phyloP scores from a whole-genome alignment of 2,888 invertebrate species.

The Euplexia lucipara region DNA sequence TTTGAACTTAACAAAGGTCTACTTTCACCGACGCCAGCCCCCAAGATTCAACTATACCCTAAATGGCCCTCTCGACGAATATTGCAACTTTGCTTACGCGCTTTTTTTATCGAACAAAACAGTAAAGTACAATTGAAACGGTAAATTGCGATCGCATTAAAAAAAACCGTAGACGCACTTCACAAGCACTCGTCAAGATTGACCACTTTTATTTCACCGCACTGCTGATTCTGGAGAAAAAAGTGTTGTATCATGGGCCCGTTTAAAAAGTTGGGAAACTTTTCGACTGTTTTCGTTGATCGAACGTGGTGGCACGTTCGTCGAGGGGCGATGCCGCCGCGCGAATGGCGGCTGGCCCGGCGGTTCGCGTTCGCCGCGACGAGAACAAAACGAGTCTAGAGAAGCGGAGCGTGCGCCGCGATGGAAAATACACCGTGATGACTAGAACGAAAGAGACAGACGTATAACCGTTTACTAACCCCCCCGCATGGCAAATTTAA shows the following conservation, averaged over 20 bases:
- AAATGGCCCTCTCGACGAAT: conserved; percentile 85
- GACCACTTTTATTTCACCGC: conserved; percentile 81
- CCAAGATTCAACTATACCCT: conserved; percentile 84
- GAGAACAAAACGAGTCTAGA: conserved; percentile 77
- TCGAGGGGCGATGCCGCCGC: conserved; percentile 80
- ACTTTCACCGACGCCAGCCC: conserved; percentile 88
- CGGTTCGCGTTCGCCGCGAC: conserved; percentile 41
- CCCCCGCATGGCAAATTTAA: conserved; percentile 77
- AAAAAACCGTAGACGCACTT: conserved; percentile 80
- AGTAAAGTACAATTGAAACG: conserved; percentile 89
- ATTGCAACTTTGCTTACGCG: conserved; percentile 83
- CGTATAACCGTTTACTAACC: conserved; percentile 76
- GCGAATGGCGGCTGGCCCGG: conserved; percentile 67
- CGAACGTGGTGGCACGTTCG: conserved; percentile 75
- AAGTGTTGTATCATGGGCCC: conserved; percentile 77
- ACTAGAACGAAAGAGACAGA: conserved; percentile 68
- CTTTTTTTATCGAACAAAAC: conserved; percentile 86
- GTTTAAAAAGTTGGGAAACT: conserved; percentile 85
- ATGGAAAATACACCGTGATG: conserved; percentile 64
- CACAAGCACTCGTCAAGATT: conserved; percentile 79
- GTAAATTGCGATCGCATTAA: conserved; percentile 83
- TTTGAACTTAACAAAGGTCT: conserved; percentile 90
- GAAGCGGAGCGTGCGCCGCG: conserved; percentile 79
- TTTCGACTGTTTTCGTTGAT: conserved; percentile 81
- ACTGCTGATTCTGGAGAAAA: conserved; percentile 76